Conservation (phyloP, 2,888 invertebrate genomes). For the Diarsia rubi region DNA sequence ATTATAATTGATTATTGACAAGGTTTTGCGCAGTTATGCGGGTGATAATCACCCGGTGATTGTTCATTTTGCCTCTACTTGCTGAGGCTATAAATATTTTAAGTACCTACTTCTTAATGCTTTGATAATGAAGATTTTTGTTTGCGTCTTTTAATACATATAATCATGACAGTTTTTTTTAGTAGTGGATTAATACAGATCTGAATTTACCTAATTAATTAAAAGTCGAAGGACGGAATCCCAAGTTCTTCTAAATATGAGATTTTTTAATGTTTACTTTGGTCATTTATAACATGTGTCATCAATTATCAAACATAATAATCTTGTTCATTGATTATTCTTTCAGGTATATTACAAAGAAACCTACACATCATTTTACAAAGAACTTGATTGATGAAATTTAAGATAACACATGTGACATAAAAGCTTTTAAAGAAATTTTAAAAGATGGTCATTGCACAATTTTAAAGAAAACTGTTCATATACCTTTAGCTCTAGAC, state of each 20-base stretch:
- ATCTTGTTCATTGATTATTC: constrained; percentile 5
- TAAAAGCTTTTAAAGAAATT: background rate
- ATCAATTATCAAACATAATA: background rate
- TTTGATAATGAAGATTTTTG: constrained; percentile 4
- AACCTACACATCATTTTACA: background rate
- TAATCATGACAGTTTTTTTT: background rate
- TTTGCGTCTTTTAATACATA: constrained; percentile 1
- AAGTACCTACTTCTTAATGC: background rate
- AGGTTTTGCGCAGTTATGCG: constrained; percentile 42
- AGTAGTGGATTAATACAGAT: background rate
- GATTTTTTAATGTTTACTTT: background rate
- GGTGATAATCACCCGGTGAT: no score
- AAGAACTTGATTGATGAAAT: constrained; percentile 1
- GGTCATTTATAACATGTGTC: background rate
- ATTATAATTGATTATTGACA: background rate
- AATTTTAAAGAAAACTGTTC: background rate
- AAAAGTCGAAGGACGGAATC: background rate
- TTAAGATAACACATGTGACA: constrained; percentile 10
- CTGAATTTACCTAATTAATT: background rate
- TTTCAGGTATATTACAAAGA: background rate
- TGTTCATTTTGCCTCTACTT: background rate
- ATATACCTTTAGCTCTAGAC: background rate
- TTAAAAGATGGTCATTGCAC: background rate
- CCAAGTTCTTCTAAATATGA: background rate
- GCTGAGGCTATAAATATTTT: background rate